Base-by-base conservation (phyloP, 2,888 invertebrate species). In the Zele albiditarsus region DNA sequence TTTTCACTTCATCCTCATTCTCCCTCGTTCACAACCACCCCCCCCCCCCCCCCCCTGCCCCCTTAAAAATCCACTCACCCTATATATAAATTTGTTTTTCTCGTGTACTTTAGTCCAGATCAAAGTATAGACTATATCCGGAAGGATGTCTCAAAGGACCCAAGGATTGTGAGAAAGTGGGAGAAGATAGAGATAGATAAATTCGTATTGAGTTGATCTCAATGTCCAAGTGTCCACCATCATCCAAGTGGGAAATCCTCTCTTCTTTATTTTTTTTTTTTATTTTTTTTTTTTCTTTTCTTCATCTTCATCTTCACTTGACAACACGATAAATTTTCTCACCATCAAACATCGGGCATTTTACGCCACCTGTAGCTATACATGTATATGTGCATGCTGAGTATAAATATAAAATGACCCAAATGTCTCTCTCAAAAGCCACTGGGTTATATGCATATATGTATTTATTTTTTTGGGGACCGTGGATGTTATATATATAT, bases 151-250 rank as follows among this genome's bases (percentile, higher is more conserved):
- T 63, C 63, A 63, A 63, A 63, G 38, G 63, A 8, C 31, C n/a
- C 2, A 53, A 42, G 12, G 20, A n/a, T 20, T n/a, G 20, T 53
- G n/a, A 20, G 53, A 20, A n/a, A 53, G 2, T n/a, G n/a, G 20
- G 8, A 23, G n/a, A 8, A 53, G 8, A 20, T n/a, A 20, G n/a
- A 53, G n/a, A 53, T 28, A 63, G 38, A 60, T 27, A 23, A 33
- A 63, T 31, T 63, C 63, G 38, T 38, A 63, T 63, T 63, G 63
- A 63, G 63, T 63, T 53, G 8, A 53, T 53, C 20, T 63, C 63
- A 63, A 28, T 63, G 63, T 63, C 63, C 63, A 63, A 63, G 63
- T 63, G 63, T 63, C 63, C 63, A 63, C 63, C 63, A 63, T 33
- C 38, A 12, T 33, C 38, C 63, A 63, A 62, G 31, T 31, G 63